A percentile compares a stretch with the other conserved stretches of the same genome.
phyloP scores from a whole-genome alignment of 2,113 vertebrate genomes.

The Lamprologus speciosus region DNA sequence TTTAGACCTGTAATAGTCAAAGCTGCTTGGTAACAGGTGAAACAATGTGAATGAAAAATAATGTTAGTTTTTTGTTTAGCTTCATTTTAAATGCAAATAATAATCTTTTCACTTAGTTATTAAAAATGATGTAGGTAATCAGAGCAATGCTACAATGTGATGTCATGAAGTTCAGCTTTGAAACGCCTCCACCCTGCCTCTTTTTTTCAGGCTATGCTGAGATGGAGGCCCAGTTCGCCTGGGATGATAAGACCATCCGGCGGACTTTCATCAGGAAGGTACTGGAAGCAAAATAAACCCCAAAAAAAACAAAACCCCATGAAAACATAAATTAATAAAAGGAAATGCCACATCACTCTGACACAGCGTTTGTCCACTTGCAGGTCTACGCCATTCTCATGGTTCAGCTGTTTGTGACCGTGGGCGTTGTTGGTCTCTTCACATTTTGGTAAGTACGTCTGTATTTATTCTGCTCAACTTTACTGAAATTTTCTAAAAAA shows the following conservation, averaged over 20 bases:
- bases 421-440: conserved; percentile 82
- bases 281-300: background rate
- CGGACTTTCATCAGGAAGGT: conserved; percentile 92
- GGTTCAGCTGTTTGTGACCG: conserved; percentile 80
- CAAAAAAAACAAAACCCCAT: background rate
- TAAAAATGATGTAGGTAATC: background rate
- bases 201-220: conserved; percentile 63
- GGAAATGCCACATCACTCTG: background rate
- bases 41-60: background rate
- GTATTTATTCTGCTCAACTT: background rate
- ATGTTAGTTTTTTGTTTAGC: background rate
- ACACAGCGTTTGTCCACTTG: background rate
- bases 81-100: background rate
- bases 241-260: conserved; percentile 83
- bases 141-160: background rate
- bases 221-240: conserved; percentile 82
- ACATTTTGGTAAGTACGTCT: conserved; percentile 82
- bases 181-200: background rate
- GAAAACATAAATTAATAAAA: background rate
- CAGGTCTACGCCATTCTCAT: conserved; percentile 91
- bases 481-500: background rate
- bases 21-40: background rate
- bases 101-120: background rate
- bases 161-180: background rate
- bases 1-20: background rate